A percentile compares a stretch with the other conserved stretches of the same genome.
Evolutionary conservation across 2,113 vertebrate species (phyloP).

Genomic region (Chlorodrepanis virens): DNA sequence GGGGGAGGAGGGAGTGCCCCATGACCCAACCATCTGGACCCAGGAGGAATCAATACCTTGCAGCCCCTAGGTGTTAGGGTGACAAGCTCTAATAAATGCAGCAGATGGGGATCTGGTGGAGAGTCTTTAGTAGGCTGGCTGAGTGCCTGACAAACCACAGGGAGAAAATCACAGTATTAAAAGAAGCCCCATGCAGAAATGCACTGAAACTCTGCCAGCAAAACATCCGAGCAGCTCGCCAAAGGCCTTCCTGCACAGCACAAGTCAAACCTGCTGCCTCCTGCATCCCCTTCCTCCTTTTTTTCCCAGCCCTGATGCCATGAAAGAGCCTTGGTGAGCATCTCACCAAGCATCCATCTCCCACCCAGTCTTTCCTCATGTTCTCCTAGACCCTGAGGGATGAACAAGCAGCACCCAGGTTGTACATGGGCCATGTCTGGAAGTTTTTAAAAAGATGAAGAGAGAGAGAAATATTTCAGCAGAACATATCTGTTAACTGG

Average conservation of each 20-base stretch:
- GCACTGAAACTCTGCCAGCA: slow-evolving; percentile 15
- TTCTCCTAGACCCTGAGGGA: not conserved
- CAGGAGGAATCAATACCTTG: slow-evolving; percentile 36
- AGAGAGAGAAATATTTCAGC: slow-evolving; percentile 18
- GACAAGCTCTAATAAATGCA: slow-evolving; percentile 45
- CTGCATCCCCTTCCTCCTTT: not conserved
- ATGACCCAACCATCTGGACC: not conserved
- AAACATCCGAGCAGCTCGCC: not conserved
- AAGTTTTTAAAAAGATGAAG: not conserved
- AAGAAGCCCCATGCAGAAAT: slow-evolving; percentile 23
- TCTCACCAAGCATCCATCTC: not conserved
- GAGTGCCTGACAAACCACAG: slow-evolving; percentile 56
- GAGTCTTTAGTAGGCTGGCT: slow-evolving; percentile 59
- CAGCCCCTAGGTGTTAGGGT: slow-evolving; percentile 33
- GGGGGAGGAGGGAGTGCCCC: not conserved
- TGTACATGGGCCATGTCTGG: not conserved
- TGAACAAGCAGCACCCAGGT: not conserved
- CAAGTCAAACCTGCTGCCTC: slow-evolving; percentile 8
- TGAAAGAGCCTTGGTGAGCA: not conserved
- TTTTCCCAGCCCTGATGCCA: not conserved
- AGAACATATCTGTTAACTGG: slow-evolving; percentile 44
- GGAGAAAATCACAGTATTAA: slow-evolving; percentile 49
- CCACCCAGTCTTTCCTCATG: not conserved
- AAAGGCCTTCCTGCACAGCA: not conserved
- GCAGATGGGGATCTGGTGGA: slow-evolving; percentile 52